Evolutionary conservation across 2,888 invertebrate genomes (phyloP), one percentile per base, ranked within the genome.

Genomic region (Aphrophora alni): DNA sequence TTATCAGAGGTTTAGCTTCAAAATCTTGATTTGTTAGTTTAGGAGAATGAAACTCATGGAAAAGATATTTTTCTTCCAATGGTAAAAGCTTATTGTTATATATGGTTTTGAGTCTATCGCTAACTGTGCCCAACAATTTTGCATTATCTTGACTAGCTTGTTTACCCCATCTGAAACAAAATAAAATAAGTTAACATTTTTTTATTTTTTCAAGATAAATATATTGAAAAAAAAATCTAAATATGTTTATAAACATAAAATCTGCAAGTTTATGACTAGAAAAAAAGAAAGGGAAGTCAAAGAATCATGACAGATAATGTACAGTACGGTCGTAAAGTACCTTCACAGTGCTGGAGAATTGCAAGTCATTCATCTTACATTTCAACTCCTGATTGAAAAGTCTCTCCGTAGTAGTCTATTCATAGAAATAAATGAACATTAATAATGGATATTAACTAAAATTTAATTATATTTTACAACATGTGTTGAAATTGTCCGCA

Each of bases 1-100:
- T 87, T 75, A 92, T 91, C 91, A 92, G 91, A n/a, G 92, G 92
- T 85, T 92, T 92, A 26, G 92, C 91, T 85, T 92, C 92, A 87
- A 92, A 92, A 87, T 93, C 92, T 0, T 92, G 90, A 86, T 92
- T 92, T 86, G 90, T 89, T 77, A 91, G 86, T 69, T 88, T 88
- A 5, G 91, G 91, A n/a, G 90, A 90, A 85, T 91, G 91, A 85
- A 91, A 91, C 81, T 91, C 91, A 85, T 91, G 90, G 85, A 91
- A 91, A 82, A 88, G 88, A 85, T 91, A 90, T 74, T 87, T 87
- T 82, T 89, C 88, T 85, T 91, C 91, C 76, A 91, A 85, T 0
- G 91, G 91, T 69, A 90, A 85, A 8, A 91, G 86, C 85, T 90
- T 91, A 75, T 88, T 87, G 84, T 89, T 90, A 87, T 91, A 91